Base-by-base conservation (phyloP, 2,888 invertebrate species). In the Perizoma flavofasciatum region DNA sequence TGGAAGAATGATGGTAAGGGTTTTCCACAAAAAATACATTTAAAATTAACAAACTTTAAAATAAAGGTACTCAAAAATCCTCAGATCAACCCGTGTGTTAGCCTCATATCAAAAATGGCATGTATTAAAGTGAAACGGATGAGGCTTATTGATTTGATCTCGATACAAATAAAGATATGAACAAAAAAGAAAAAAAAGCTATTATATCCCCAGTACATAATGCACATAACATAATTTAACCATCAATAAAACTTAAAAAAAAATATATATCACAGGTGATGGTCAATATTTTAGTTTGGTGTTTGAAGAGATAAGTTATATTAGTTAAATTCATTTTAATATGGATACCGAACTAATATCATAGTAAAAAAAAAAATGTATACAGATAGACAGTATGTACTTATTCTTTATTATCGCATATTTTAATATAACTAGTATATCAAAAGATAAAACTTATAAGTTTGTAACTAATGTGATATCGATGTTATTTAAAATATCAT, bases 391-490 rank as follows among this genome's bases (percentile, higher is more conserved):
- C 35, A 46, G 49, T 33, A 10, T 43, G 22, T 61, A 35, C 49
- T 57, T 48, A 58, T 48, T 58, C 37, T 44, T 7, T 41, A 51
- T 45, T 45, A 55, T 46, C 33, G 39, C 50, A 53, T 54, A 51
- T 61, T 63, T 59, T 66, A 49, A 56, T 56, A 53, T 43, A 22
- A 22, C 22, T 22, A 22, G 22, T 22, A 22, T 44, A 10, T 47
- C 43, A 49, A 57, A 61, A 49, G 10, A 51, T 35, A 50, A 44
- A 5, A 6, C 37, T 49, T 48, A 41, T 53, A 59, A 41, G 45
- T 59, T 49, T 51, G 53, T 61, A 61, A 59, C 46, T 50, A 61
- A 63, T 66, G 64, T 68, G 68, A 68, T 68, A 68, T 65, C 44
- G 40, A 63, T 64, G 59, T 63, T 62, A 59, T 66, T 64, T 39